Evolutionary conservation across 2,888 invertebrate genomes (phyloP).

Genomic region (Rapana venosa): DNA sequence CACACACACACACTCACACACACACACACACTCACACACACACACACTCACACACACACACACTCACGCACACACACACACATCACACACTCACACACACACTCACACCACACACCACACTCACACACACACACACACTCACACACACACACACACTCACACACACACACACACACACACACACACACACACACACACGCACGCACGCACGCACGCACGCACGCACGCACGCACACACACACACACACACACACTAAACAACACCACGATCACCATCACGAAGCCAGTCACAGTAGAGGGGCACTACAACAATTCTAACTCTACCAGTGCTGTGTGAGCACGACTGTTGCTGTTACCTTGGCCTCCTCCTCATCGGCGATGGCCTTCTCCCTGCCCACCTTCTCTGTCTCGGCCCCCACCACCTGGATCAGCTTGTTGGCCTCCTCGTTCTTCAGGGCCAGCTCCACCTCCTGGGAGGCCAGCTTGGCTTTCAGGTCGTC

Average conservation of each 20-base stretch:
- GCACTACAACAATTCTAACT: too few species aligned
- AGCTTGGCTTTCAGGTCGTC: constrained; percentile 94
- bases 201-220: neutral
- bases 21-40: too few species aligned
- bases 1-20: neutral
- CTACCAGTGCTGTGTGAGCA: too few species aligned
- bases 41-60: too few species aligned
- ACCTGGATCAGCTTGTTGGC: constrained; percentile 93
- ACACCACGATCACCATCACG: too few species aligned
- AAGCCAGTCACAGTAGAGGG: too few species aligned
- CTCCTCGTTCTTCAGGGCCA: constrained; percentile 96
- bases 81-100: too few species aligned
- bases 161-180: neutral
- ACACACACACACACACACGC: neutral
- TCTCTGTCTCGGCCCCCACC: constrained; percentile 96
- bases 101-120: too few species aligned
- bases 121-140: too few species aligned
- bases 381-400: constrained; percentile 94
- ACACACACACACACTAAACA: too few species aligned
- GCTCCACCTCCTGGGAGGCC: constrained; percentile 93
- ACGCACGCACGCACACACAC: neutral
- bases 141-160: neutral
- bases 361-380: constrained; percentile 93
- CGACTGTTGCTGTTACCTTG: constrained; percentile 81
- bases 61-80: too few species aligned